A percentile compares a stretch with the other conserved stretches of the same genome.
Conservation (phyloP, 1,140 invertebrate species). For the Drosophila rhopaloa region DNA sequence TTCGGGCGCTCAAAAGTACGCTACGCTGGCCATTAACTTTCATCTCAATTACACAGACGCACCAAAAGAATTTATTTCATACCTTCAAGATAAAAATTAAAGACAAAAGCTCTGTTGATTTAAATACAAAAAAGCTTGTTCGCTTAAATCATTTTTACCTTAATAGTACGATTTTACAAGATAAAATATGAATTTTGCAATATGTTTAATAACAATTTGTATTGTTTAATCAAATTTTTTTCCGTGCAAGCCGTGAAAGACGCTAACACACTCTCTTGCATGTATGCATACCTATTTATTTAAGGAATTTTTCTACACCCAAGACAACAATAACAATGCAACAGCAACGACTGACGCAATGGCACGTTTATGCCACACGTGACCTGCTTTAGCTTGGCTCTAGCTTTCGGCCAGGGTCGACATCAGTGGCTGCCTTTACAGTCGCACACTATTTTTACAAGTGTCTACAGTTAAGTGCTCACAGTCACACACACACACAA, state of each 20-base stretch:
- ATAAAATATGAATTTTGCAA: too few species aligned
- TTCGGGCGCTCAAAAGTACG: slow-evolving; percentile 75
- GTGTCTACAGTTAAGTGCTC: slow-evolving; percentile 78
- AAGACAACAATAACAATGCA: slow-evolving; percentile 64
- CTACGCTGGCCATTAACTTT: slow-evolving; percentile 78
- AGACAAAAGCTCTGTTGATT: neutral
- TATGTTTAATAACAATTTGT: neutral
- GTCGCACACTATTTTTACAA: slow-evolving; percentile 79
- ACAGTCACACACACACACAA: slow-evolving; percentile 27
- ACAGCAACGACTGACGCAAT: slow-evolving; percentile 66
- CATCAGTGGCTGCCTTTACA: slow-evolving; percentile 74
- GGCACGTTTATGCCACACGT: slow-evolving; percentile 80
- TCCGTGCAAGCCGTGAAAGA: slow-evolving; percentile 11
- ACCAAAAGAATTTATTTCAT: neutral
- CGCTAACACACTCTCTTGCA: slow-evolving; percentile 10
- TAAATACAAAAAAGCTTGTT: neutral
- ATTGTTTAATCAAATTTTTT: neutral
- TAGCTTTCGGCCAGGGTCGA: slow-evolving; percentile 75
- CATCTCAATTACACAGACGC: slow-evolving; percentile 76
- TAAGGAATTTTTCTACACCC: slow-evolving; percentile 71
- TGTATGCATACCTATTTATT: slow-evolving; percentile 64
- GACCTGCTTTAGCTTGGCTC: slow-evolving; percentile 68
- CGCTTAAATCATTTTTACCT: neutral
- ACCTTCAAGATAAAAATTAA: neutral
- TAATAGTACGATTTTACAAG: too few species aligned